phyloP scores from a whole-genome alignment of 2,797 vertebrate genomes.

The Coranthus polyacanthus region DNA sequence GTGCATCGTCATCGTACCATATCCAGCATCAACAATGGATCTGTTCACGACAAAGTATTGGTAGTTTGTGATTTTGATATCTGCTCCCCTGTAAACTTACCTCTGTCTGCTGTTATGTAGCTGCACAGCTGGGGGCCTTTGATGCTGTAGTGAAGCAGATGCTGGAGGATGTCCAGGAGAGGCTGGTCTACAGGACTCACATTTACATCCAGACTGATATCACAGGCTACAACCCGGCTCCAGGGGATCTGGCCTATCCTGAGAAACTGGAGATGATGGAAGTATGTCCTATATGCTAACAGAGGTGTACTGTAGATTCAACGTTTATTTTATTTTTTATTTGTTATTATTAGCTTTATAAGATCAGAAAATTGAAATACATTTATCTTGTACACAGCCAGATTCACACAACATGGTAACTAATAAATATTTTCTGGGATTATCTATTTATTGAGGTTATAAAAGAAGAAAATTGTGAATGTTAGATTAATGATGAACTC shows the following conservation, averaged over 20 bases:
- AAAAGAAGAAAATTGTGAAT: too few relatives aligned
- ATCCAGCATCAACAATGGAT: conserved; percentile 1
- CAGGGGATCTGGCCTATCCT: conserved; percentile 96
- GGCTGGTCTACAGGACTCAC: conserved; percentile 96
- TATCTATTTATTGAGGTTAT: too few relatives aligned
- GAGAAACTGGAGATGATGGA: conserved; percentile 99
- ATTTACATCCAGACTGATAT: conserved; percentile 99
- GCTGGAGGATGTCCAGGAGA: conserved; percentile 98
- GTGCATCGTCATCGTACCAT: neutral
- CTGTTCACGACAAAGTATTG: conserved; percentile 7
- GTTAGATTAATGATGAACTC: too few relatives aligned
- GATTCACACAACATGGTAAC: too few relatives aligned
- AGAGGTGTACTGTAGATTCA: too few relatives aligned
- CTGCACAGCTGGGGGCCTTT: conserved; percentile 92
- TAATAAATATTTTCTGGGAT: too few relatives aligned
- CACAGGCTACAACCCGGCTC: conserved; percentile 94
- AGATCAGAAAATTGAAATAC: too few relatives aligned
- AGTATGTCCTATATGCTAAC: conserved; percentile 72
- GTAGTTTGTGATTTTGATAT: conserved; percentile 4
- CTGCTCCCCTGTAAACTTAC: conserved; percentile 31
- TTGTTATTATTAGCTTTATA: too few relatives aligned
- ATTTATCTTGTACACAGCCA: too few relatives aligned
- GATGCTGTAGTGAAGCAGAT: conserved; percentile 95
- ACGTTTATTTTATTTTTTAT: too few relatives aligned
- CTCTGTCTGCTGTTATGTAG: conserved; percentile 74